Conservation (phyloP, 2,888 invertebrate species). For the Ametastegia equiseti region DNA sequence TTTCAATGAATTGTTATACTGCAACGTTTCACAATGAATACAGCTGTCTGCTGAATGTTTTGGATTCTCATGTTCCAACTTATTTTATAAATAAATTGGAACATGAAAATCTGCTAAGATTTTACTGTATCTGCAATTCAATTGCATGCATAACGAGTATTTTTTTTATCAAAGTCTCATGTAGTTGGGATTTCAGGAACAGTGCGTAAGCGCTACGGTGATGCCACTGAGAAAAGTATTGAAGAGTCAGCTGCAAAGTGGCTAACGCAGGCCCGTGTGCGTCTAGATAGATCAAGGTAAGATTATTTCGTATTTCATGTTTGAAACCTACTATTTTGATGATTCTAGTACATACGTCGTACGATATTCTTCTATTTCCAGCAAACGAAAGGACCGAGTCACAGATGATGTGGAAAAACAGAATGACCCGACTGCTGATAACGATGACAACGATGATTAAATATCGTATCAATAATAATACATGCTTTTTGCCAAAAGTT, state of each 20-base stretch:
- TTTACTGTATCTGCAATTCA: neutral
- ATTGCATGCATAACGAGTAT: neutral
- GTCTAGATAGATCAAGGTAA: constrained; percentile 17
- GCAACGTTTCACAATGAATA: neutral
- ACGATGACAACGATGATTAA: no score
- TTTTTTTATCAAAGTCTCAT: neutral
- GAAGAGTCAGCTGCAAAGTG: constrained; percentile 13
- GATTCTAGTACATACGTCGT: neutral
- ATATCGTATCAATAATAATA: no score
- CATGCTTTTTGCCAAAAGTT: no score
- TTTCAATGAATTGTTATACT: neutral
- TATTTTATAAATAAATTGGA: neutral
- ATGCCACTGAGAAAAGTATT: constrained; percentile 21
- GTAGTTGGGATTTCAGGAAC: neutral
- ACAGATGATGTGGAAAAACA: neutral
- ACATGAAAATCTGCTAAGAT: neutral
- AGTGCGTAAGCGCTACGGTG: constrained; percentile 19
- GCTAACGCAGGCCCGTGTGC: constrained; percentile 9
- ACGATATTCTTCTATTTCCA: constrained; percentile 12
- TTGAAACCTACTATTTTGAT: neutral
- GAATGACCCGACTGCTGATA: neutral
- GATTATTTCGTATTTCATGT: neutral
- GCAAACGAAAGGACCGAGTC: neutral
- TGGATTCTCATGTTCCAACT: neutral
- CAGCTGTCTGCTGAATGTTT: neutral